Evolutionary conservation across 1,140 invertebrate genomes (phyloP), one percentile per base, ranked within the genome.

Genomic region (Triops longicaudatus): DNA sequence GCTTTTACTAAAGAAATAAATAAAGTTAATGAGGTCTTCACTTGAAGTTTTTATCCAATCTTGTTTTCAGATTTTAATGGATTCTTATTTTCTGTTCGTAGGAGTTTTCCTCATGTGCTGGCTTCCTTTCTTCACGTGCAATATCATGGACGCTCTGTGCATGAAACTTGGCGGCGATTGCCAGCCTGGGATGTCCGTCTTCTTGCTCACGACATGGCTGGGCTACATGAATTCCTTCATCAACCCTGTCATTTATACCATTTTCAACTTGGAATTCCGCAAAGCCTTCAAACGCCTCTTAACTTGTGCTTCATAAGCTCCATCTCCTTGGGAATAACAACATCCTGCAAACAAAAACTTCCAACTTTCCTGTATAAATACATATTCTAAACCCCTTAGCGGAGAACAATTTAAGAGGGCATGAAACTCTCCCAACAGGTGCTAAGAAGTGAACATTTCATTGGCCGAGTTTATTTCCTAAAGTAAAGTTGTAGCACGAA

Each of bases 251-350:
- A 99, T 99, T 84, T 99, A 99, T 85, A 99, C 98, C 63, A 98
- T 99, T 82, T 99, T 99, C 88, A 99, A 99, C 87, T 93, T 95
- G 4, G 98, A 99, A 85, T 99, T 99, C 86, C 88, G 98, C 77
- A 98, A 98, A 88, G 97, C 98, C 43, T 99, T 99, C 86, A 95
- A 96, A 72, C 74, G 78, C 41, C 31, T 78, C 17, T 71, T 78
- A 26, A 31, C 63, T 63, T 78, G 78, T 44, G 50, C 73, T 43
- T 41, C 73, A 22, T 77, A 73, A 77, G 73, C n/a, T 10, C 26
- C 22, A 22, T 73, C 11, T 9, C 31, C 26, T 73, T 73, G 72
- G 31, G 31, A 37, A 63, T 63, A 63, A 63, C 10, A 63, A 63
- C 17, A 10, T n/a, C 14, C 4, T 63, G 6, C 14, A 9, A 17